phyloP scores from a whole-genome alignment of 1,140 invertebrate species.

The Pachyrhynchus sulphureomaculatus region DNA sequence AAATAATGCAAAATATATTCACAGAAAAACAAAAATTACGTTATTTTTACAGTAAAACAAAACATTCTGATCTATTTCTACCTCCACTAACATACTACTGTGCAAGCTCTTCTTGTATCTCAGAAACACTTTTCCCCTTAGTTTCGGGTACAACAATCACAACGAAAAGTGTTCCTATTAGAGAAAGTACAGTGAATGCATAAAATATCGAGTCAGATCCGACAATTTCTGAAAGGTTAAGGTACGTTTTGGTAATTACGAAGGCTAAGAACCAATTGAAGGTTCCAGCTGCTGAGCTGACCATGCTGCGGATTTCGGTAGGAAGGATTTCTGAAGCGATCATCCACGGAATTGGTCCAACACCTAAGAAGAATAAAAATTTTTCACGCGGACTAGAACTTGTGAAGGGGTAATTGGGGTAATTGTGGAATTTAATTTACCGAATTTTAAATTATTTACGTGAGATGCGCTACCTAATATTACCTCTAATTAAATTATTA shows the following conservation, averaged over 20 bases:
- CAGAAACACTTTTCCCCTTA: slow-evolving; percentile 69
- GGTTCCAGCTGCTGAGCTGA: slow-evolving; percentile 69
- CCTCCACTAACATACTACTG: too few species aligned
- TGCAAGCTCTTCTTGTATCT: slow-evolving; percentile 65
- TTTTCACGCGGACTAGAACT: too few species aligned
- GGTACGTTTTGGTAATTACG: slow-evolving; percentile 74
- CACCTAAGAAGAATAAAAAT: slow-evolving; percentile 58
- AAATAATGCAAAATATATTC: too few species aligned
- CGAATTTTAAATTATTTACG: too few species aligned
- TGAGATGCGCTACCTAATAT: too few species aligned
- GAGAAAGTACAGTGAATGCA: slow-evolving; percentile 62
- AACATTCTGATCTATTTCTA: too few species aligned
- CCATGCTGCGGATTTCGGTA: slow-evolving; percentile 73
- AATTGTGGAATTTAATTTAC: too few species aligned
- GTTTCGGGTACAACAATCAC: slow-evolving; percentile 75
- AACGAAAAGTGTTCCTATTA: slow-evolving; percentile 64
- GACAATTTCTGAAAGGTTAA: slow-evolving; percentile 52
- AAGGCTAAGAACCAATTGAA: slow-evolving; percentile 82
- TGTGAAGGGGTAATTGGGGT: too few species aligned
- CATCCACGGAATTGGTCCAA: slow-evolving; percentile 80
- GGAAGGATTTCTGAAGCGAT: slow-evolving; percentile 75
- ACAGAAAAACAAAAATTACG: too few species aligned
- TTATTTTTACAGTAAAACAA: too few species aligned
- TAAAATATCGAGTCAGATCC: slow-evolving; percentile 61
- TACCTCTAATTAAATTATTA: too few species aligned